Evolutionary conservation across 2,797 vertebrate genomes (phyloP), one percentile per base, ranked within the genome.

Genomic region (Platyrinchus mystaceus): DNA sequence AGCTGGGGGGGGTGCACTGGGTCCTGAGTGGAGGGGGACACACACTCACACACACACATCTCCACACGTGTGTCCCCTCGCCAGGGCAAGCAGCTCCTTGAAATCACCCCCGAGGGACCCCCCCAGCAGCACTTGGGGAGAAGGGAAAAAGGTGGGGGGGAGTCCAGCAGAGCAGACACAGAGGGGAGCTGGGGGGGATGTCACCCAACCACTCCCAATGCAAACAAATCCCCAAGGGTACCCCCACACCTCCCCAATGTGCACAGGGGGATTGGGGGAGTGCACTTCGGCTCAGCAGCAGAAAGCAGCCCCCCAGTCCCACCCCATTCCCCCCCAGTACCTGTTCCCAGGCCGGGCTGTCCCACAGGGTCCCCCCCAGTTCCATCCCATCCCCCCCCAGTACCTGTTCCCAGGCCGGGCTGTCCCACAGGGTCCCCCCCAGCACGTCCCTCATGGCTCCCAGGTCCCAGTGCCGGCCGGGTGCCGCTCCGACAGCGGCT

Each of bases 401-500:
- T 73, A 77, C 85, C 94, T 87, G 58, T 15, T 84, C 49, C 89
- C 71, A 68, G 50, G 55, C 21, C 0, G 14, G 70, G 70, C 62
- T 66, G 73, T 86, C 73, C 87, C 87, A 70, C 47, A 84, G 39
- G 44, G 30, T 62, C 8, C 58, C 82, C 53, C 78, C 82, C 81
- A 63, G 70, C 30, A 79, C 71, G 2, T 87, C 92, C 83, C 75
- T 2, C 94, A 89, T 89, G 71, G 77, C 18, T 15, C 59, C 41
- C 47, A 34, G 75, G 9, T 70, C 56, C 83, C 64, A 1, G 55
- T 4, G 32, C 60, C 3, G 2, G 27, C 79, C 34, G 75, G 1
- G 41, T 15, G 4, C n/a, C 1, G 62, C 75, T 87, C 84, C 0
- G 0, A 34, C 5, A 0, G 71, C 14, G 0, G 78, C 85, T 93